Evolutionary conservation across 2,888 invertebrate species (phyloP).

Genomic region (Plusia festucae): DNA sequence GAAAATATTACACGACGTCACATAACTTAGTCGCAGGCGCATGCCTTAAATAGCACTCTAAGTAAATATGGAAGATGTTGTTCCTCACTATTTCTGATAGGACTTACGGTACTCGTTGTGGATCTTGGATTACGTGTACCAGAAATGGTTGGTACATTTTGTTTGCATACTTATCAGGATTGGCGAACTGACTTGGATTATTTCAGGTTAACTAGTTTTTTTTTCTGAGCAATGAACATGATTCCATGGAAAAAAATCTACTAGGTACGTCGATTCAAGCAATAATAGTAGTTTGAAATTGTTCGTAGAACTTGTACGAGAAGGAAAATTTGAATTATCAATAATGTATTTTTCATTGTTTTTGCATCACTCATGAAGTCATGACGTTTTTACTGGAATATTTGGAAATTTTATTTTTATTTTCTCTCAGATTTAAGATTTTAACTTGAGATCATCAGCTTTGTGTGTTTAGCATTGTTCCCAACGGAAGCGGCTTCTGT

Average conservation of each 20-base stretch:
- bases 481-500: conserved; percentile 25
- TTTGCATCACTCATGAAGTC: neutral
- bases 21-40: conserved; percentile 56
- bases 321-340: too few species aligned
- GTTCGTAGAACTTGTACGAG: too few species aligned
- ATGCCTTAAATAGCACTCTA: conserved; percentile 49
- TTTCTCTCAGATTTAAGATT: neutral
- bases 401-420: too few species aligned
- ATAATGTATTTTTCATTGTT: neutral
- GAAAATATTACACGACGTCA: conserved; percentile 62
- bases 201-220: too few species aligned
- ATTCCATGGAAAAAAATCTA: too few species aligned
- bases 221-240: too few species aligned
- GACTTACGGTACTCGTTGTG: conserved; percentile 5
- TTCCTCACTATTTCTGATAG: conserved; percentile 43
- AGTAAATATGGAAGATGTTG: conserved; percentile 54
- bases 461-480: too few species aligned
- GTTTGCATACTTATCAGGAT: neutral
- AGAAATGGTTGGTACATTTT: neutral
- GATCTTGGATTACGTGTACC: neutral
- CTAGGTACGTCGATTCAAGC: too few species aligned
- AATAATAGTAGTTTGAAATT: too few species aligned
- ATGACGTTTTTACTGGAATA: neutral
- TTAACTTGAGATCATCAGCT: conserved; percentile 1
- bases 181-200: neutral